A percentile compares a stretch with the other conserved stretches of the same genome.
These are phyloP conservation scores for Drosophila prosaltans DNA, from an alignment of 1,140 invertebrate species.

Conservation along the genomic window DNA sequence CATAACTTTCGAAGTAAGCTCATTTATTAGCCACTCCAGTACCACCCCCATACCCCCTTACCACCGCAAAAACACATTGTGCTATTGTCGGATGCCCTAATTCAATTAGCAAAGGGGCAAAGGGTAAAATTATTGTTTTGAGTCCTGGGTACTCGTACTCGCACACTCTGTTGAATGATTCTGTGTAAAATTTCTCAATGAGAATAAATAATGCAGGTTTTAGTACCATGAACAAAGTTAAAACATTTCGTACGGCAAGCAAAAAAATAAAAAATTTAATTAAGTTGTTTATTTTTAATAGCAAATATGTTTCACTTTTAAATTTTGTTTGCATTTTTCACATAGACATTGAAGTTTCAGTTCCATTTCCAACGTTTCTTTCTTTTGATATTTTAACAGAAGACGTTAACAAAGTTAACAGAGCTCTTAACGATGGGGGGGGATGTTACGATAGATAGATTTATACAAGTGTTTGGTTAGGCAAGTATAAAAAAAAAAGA, in stretches of 20 bases:
- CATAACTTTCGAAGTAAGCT: neutral
- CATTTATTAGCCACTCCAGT: neutral
- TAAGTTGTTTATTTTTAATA: neutral
- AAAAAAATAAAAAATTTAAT: neutral
- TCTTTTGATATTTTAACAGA: too few species aligned
- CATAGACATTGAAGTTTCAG: too few species aligned
- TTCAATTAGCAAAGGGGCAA: slow-evolving; percentile 1
- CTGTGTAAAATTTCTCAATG: neutral
- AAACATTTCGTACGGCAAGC: neutral
- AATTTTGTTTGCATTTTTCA: neutral
- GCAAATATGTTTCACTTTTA: neutral
- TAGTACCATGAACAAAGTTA: neutral
- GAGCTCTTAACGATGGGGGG: too few species aligned
- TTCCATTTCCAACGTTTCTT: too few species aligned
- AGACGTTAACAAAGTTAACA: too few species aligned
- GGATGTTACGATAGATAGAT: too few species aligned
- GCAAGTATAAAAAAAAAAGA: too few species aligned
- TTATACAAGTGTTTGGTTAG: too few species aligned
- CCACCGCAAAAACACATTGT: neutral
- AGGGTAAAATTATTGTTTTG: neutral
- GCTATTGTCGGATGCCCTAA: neutral
- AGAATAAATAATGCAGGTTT: neutral
- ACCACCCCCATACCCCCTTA: too few species aligned
- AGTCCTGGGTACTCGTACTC: too few species aligned
- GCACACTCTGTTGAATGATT: neutral